Evolutionary conservation across 2,888 invertebrate genomes (phyloP).

Genomic region (Camponotus fellah): DNA sequence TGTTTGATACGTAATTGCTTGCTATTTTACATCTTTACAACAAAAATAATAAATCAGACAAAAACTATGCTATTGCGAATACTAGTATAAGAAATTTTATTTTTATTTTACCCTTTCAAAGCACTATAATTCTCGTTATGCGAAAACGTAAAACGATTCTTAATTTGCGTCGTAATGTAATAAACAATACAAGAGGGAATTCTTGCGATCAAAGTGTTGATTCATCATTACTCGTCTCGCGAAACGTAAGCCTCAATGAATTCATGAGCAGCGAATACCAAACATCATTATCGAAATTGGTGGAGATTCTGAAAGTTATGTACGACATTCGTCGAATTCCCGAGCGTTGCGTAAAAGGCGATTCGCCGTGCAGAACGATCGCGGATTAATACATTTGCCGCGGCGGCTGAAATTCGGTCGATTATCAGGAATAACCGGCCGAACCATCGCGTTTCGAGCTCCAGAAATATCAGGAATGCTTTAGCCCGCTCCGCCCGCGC

Average conservation of each 20-base stretch:
- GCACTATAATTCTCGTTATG: neutral
- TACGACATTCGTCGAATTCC: slow-evolving; percentile 60
- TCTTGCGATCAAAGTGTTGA: neutral
- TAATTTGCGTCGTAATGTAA: neutral
- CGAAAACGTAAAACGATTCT: neutral
- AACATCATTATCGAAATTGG: slow-evolving; percentile 57
- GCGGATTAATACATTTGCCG: slow-evolving; percentile 75
- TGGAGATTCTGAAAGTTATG: slow-evolving; percentile 62
- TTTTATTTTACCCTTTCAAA: neutral
- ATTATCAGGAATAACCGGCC: slow-evolving; percentile 76
- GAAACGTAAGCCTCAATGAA: slow-evolving; percentile 20
- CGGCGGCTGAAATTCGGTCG: slow-evolving; percentile 74
- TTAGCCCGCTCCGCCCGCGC: slow-evolving; percentile 62
- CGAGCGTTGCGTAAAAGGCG: slow-evolving; percentile 60
- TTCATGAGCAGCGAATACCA: slow-evolving; percentile 38
- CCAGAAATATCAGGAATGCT: slow-evolving; percentile 77
- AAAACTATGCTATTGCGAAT: neutral
- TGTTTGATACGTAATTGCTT: slow-evolving; percentile 1
- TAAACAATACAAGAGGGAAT: neutral
- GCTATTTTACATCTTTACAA: neutral
- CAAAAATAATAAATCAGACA: neutral
- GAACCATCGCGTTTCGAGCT: slow-evolving; percentile 74
- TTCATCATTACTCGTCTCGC: neutral
- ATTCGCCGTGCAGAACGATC: slow-evolving; percentile 68
- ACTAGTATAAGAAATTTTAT: neutral